Base-by-base conservation (phyloP, 2,888 invertebrate genomes). In the Tromatobia lineatoria region DNA sequence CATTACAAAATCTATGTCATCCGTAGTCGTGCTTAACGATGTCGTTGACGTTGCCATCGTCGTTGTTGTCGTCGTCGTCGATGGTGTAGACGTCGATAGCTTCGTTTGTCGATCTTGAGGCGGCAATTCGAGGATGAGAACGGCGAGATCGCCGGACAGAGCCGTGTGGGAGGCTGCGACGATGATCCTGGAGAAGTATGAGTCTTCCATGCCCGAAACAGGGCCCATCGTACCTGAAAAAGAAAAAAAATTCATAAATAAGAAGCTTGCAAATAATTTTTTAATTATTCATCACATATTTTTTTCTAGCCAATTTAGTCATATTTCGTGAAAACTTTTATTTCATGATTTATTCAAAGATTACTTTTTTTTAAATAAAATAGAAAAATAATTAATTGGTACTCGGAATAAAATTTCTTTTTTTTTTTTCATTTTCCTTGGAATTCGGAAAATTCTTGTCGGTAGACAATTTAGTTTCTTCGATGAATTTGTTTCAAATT, bases 131-230 rank as follows among this genome's bases (percentile, higher is more conserved):
- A 94, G 91, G 89, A 97, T 95, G 92, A 95, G 95, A 88, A 97
- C 95, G 92, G 96, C 96, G 82, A 97, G 95, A 93, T 97, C 97
- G 87, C 97, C 97, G 88, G 97, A 97, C 88, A 97, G 94, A 42
- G 97, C 97, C 82, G 96, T 96, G 92, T 97, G 96, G 66, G 96
- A 95, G 87, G 96, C 95, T n/a, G 97, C 97, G 89, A 97, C 95
- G 92, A 96, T 95, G 90, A 96, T 94, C 94, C 96, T 89, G 45
- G 93, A 89, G 42, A 87, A 87, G 23, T 84, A 78, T 50, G 88
- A 80, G 45, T 91, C 90, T 76, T 91, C 90, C 86, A 88, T 88
- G 57, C 89, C 86, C 87, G 87, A 59, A 42, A 87, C 88, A 70
- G 88, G 85, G 76, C 87, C 88, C 85, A 89, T 85, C 78, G 87